Base-by-base conservation (phyloP, 2,113 vertebrate species). In the Pagrus major region DNA sequence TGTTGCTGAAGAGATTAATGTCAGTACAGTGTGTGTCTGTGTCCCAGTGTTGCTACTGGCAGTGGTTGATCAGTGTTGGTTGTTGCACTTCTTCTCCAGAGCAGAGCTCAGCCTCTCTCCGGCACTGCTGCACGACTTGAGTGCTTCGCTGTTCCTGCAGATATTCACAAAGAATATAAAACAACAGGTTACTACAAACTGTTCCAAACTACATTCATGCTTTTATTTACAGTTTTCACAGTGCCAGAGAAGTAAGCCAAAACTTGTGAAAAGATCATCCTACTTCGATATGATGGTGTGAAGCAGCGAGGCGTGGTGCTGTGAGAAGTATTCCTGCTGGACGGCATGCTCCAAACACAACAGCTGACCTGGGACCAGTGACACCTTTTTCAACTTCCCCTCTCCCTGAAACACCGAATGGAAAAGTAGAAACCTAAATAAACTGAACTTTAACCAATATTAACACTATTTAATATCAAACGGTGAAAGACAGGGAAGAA, bases 301-400 rank as follows among this genome's bases (percentile, higher is more conserved):
- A 54, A 99, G 96, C 88, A 98, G 91, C 5, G 91, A 93, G 1
- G 90, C 93, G 0, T 97, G 91, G 14, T 96, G 92, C 87, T 95
- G 95, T 8, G 95, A 93, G 82, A 99, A 98, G 83, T 98, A 99
- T 55, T 97, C 95, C 91, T 99, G 97, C 79, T 96, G 96, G n/a
- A 97, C 96, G 37, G 96, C 88, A 27, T 99, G 97, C 60, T 96
- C 96, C 92, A 99, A 90, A 33, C 94, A 94, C 91, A 97, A 91
- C 83, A 99, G 94, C 71, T 97, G 97, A 67, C 97, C 98, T 0
- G 96, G 94, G 25, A 96, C 91, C 58, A 96, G 94, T 18, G 91
- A 76, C 10, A 95, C 89, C 68, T 94, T 94, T 90, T 96, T 97
- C 73, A 94, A 79, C 88, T 97, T 98, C 37, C 96, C 95, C 87